phyloP scores from a whole-genome alignment of 2,888 invertebrate genomes.

The Neocrepidodera transversa region DNA sequence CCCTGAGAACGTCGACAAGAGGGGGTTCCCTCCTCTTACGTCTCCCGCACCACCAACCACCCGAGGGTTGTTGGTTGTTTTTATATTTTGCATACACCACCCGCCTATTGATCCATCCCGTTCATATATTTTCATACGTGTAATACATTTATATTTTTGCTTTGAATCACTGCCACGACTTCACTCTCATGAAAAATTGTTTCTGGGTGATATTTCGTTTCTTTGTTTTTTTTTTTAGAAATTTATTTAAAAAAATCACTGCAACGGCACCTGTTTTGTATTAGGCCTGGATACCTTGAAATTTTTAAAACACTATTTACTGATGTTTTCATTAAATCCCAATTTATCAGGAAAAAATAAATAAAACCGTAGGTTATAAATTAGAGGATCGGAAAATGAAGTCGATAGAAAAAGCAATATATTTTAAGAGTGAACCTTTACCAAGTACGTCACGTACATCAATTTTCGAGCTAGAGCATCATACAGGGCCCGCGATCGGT shows the following conservation, averaged over 20 bases:
- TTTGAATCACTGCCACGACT: constrained; percentile 43
- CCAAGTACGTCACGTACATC: constrained; percentile 6
- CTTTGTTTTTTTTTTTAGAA: background rate
- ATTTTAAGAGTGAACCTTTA: no score
- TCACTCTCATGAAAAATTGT: constrained; percentile 48
- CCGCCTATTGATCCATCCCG: constrained; percentile 56
- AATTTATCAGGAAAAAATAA: no score
- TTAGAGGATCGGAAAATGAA: no score
- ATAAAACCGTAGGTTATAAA: no score
- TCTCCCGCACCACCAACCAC: constrained; percentile 20
- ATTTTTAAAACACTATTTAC: no score
- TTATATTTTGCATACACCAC: constrained; percentile 54
- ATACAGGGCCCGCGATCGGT: constrained; percentile 2
- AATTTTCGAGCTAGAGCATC: constrained; percentile 4
- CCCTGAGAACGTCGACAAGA: constrained; percentile 17
- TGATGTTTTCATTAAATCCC: no score
- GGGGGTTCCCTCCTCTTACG: constrained; percentile 33
- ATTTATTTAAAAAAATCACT: background rate
- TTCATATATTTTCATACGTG: constrained; percentile 54
- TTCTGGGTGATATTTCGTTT: constrained; percentile 9
- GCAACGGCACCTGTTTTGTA: no score
- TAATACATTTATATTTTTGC: constrained; percentile 53
- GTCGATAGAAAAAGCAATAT: no score
- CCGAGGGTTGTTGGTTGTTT: constrained; percentile 55
- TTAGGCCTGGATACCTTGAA: no score